A percentile compares a stretch with the other conserved stretches of the same genome.
Conservation (phyloP, 2,113 vertebrate genomes). For the Sula dactylatra region DNA sequence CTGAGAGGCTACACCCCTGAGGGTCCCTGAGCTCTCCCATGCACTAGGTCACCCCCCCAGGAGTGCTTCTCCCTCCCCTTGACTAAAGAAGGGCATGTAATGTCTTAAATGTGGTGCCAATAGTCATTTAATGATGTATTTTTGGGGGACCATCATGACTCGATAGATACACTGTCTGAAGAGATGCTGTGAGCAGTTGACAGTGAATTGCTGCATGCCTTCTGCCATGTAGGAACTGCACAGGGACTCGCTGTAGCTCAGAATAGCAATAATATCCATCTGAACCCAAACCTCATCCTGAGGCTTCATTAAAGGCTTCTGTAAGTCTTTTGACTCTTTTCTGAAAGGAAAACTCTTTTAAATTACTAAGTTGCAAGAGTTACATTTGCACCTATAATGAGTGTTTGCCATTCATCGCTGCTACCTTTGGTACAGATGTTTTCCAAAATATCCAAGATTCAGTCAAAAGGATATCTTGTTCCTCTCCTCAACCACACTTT, state of each 20-base stretch:
- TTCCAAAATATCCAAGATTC: background rate
- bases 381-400: background rate
- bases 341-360: background rate
- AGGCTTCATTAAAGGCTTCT: background rate
- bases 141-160: background rate
- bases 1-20: accelerated
- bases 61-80: background rate
- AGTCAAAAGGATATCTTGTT: background rate
- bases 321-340: background rate
- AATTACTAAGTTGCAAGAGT: background rate
- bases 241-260: background rate
- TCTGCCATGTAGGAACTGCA: background rate
- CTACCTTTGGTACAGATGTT: background rate
- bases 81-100: background rate
- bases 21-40: background rate
- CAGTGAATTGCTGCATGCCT: background rate
- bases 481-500: background rate
- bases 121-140: background rate
- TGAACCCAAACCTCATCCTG: background rate
- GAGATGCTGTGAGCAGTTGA: background rate
- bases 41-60: accelerated
- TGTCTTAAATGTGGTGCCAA: background rate
- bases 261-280: background rate
- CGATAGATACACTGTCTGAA: background rate
- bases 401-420: background rate